These are phyloP conservation scores for Bibio marci DNA, from an alignment of 2,888 invertebrate genomes.

Conservation along the genomic window DNA sequence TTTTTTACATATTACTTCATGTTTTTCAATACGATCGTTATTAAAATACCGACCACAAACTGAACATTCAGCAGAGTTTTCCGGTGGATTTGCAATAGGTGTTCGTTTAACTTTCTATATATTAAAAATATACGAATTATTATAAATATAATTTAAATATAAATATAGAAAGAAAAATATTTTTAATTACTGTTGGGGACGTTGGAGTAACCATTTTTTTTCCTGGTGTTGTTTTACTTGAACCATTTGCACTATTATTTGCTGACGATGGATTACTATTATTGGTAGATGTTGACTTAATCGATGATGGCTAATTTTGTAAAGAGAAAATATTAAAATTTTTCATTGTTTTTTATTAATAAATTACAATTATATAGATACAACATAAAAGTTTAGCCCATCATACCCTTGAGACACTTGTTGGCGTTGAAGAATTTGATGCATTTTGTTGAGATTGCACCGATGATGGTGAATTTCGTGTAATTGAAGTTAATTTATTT, in stretches of 20 bases:
- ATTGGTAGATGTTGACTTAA: neutral
- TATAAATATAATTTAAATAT: too few relatives aligned
- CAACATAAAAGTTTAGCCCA: neutral
- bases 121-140: too few relatives aligned
- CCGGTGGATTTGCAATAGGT: slow-evolving; percentile 6
- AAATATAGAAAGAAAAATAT: too few relatives aligned
- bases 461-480: neutral
- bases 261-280: neutral
- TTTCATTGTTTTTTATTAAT: too few relatives aligned
- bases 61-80: slow-evolving; percentile 36
- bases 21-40: slow-evolving; percentile 60
- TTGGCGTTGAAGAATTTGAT: neutral
- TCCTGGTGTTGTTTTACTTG: too few relatives aligned
- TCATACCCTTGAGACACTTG: too few relatives aligned
- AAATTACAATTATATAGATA: neutral
- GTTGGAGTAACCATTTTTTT: neutral
- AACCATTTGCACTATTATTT: neutral
- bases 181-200: too few relatives aligned
- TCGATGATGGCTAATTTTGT: neutral
- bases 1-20: slow-evolving; percentile 72
- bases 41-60: slow-evolving; percentile 70
- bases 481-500: neutral
- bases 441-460: neutral
- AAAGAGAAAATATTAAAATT: too few relatives aligned
- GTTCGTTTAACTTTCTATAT: too few relatives aligned